These are phyloP conservation scores for Paralvinella palmiformis DNA, from an alignment of 1,140 invertebrate genomes.

Conservation along the genomic window DNA sequence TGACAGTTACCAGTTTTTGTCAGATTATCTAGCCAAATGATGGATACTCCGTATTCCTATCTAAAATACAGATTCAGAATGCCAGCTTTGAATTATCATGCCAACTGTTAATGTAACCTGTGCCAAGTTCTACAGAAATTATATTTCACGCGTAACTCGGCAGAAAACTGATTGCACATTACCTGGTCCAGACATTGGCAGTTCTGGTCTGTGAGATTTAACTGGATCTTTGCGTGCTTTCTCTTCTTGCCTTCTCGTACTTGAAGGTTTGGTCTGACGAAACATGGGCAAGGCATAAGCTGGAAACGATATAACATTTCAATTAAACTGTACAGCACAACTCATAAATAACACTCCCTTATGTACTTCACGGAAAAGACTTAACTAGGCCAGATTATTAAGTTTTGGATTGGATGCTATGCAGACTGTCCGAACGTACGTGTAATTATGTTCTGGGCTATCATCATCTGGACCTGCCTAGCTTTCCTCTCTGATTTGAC, in stretches of 20 bases:
- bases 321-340: too few species aligned
- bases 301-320: conserved; percentile 26
- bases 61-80: background rate
- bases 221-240: conserved; percentile 87
- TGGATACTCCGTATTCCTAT: too few species aligned
- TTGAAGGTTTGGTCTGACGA: conserved; percentile 82
- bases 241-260: conserved; percentile 84
- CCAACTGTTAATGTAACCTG: too few species aligned
- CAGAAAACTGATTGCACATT: too few species aligned
- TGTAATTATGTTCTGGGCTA: conserved; percentile 90
- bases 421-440: conserved; percentile 49
- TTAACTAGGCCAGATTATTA: too few species aligned
- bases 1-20: too few species aligned
- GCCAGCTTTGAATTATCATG: background rate
- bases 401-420: too few species aligned
- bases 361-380: too few species aligned
- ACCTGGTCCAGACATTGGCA: conserved; percentile 80
- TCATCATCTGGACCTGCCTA: conserved; percentile 67
- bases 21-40: too few species aligned
- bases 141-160: too few species aligned
- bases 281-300: conserved; percentile 93
- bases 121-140: too few species aligned
- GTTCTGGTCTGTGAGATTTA: conserved; percentile 86
- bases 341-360: background rate
- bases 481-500: conserved; percentile 63